Percentiles rank a stretch among this genome's conserved stretches.
Conservation (phyloP, 2,888 invertebrate species). For the Neoscelio sp. region DNA sequence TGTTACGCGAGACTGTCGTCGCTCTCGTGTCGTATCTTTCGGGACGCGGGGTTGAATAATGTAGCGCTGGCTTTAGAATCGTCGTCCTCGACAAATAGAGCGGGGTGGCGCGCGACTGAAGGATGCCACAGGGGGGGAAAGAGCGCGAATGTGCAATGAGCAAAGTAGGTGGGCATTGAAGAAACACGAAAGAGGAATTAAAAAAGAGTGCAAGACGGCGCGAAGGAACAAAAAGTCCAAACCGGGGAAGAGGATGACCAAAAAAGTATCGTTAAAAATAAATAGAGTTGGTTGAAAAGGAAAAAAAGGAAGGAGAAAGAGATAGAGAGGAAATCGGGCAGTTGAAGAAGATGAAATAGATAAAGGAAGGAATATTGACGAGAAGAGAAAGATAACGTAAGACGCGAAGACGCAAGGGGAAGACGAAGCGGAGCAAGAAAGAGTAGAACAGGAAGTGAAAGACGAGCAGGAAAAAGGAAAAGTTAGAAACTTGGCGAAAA, state of each 20-base stretch:
- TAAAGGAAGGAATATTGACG: too few species aligned
- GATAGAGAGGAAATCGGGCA: too few species aligned
- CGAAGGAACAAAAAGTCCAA: conserved; percentile 37
- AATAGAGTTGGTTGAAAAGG: not conserved
- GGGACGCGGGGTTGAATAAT: conserved; percentile 74
- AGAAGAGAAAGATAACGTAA: too few species aligned
- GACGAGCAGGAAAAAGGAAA: too few species aligned
- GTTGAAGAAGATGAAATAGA: conserved; percentile 28
- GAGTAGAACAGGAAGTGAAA: too few species aligned
- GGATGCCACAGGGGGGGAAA: conserved; percentile 52
- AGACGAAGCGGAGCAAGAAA: too few species aligned
- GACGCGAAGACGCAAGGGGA: too few species aligned
- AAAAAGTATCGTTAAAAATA: conserved; percentile 66
- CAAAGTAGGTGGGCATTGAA: conserved; percentile 59
- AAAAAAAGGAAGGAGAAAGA: conserved; percentile 42
- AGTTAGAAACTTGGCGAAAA: too few species aligned
- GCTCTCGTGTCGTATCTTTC: conserved; percentile 53
- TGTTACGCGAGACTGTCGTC: conserved; percentile 57
- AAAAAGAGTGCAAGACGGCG: conserved; percentile 44
- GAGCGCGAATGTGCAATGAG: conserved; percentile 65
- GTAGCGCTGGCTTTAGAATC: conserved; percentile 76
- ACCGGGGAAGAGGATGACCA: conserved; percentile 45
- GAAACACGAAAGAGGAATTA: conserved; percentile 65
- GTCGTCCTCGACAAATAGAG: conserved; percentile 76
- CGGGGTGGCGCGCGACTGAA: conserved; percentile 63